These are phyloP conservation scores for Poeciliopsis paucimaculata DNA, from an alignment of 2,797 vertebrate species.

Conservation along the genomic window DNA sequence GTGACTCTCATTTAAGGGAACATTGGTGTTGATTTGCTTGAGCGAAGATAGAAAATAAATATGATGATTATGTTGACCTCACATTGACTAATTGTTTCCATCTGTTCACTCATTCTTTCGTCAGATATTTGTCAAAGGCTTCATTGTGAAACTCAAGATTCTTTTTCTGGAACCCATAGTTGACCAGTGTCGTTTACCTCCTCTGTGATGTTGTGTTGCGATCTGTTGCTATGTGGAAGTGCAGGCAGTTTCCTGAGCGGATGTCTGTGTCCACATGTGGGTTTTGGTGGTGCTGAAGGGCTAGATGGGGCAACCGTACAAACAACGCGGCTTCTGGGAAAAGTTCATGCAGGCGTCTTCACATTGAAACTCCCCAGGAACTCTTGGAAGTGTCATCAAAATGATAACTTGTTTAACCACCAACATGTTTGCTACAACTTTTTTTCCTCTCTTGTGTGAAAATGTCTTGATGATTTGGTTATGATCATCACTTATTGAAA, in stretches of 20 bases:
- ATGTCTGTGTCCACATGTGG: not conserved
- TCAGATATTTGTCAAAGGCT: conserved; percentile 10
- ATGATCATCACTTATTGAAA: conserved; percentile 20
- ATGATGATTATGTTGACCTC: conserved; percentile 11
- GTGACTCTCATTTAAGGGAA: conserved; percentile 9
- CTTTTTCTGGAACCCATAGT: not conserved
- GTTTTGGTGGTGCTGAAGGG: not conserved
- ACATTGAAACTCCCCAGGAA: conserved; percentile 34
- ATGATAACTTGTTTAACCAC: conserved; percentile 57
- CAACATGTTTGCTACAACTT: conserved; percentile 68
- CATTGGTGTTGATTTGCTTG: not conserved
- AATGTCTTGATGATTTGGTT: conserved; percentile 40
- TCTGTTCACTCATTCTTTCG: conserved; percentile 4
- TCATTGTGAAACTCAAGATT: not conserved
- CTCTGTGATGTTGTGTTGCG: not conserved
- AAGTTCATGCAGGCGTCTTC: conserved; percentile 43
- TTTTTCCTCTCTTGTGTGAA: conserved; percentile 55
- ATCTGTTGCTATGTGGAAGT: conserved; percentile 10
- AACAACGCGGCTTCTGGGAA: conserved; percentile 29
- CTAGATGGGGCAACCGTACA: not conserved
- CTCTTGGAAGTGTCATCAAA: conserved; percentile 37
- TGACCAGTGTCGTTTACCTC: not conserved
- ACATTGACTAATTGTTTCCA: conserved; percentile 24
- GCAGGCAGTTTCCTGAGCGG: not conserved
- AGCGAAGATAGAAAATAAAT: conserved; percentile 1